phyloP scores from a whole-genome alignment of 2,888 invertebrate genomes.

The Himalopsyche kuldschensis region DNA sequence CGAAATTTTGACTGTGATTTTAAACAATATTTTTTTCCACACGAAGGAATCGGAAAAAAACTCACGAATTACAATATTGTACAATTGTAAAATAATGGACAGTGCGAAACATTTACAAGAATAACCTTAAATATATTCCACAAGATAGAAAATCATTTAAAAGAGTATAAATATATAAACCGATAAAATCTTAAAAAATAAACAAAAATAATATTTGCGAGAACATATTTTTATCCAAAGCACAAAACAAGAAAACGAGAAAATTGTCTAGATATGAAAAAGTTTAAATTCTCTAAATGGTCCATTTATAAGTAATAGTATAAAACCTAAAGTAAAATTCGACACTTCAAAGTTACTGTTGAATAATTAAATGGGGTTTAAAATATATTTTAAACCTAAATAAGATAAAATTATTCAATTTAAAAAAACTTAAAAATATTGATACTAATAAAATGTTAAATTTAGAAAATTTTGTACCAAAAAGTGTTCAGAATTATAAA shows the following conservation, averaged over 20 bases:
- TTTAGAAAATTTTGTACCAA: constrained; percentile 21
- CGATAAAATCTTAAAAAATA: background rate
- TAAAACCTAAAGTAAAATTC: background rate
- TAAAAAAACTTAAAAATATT: constrained; percentile 6
- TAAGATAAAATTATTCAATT: constrained; percentile 4
- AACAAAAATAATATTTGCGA: background rate
- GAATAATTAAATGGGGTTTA: background rate
- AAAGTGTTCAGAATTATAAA: constrained; percentile 6
- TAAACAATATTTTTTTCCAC: too few species aligned
- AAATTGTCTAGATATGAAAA: background rate
- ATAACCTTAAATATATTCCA: background rate
- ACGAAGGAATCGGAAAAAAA: too few species aligned
- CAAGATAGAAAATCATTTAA: background rate
- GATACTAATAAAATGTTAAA: constrained; percentile 6
- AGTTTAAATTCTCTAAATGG: background rate
- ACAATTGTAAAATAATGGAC: too few species aligned
- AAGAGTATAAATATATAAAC: background rate
- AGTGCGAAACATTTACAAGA: background rate
- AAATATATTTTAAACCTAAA: background rate
- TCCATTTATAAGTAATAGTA: background rate
- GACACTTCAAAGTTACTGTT: background rate
- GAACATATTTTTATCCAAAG: background rate
- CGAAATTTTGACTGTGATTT: too few species aligned
- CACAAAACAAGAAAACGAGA: background rate
- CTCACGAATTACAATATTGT: too few species aligned